These are phyloP conservation scores for Zaprionus kolodkinae DNA, from an alignment of 1,140 invertebrate genomes.

Conservation along the genomic window DNA sequence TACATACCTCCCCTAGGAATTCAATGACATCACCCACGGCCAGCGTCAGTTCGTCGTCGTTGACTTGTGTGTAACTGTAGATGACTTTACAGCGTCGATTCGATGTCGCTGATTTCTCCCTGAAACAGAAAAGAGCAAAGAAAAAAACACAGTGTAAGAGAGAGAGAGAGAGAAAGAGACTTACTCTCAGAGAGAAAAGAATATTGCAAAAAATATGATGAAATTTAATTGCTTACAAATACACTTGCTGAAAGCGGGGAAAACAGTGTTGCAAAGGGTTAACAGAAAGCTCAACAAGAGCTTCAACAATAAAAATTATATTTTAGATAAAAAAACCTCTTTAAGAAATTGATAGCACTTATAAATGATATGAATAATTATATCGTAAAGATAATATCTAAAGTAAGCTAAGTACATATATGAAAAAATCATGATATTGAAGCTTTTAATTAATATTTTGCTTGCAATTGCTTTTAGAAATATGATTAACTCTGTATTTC, in stretches of 20 bases:
- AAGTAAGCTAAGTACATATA: too few relatives aligned
- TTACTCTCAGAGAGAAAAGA: slow-evolving; percentile 8
- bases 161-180: slow-evolving; percentile 19
- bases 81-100: slow-evolving; percentile 91
- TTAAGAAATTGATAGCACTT: too few relatives aligned
- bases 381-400: too few relatives aligned
- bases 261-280: background rate
- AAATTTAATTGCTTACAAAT: background rate
- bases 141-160: slow-evolving; percentile 1
- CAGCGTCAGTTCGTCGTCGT: slow-evolving; percentile 95
- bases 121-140: slow-evolving; percentile 52
- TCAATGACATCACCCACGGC: slow-evolving; percentile 94
- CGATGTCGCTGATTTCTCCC: slow-evolving; percentile 85
- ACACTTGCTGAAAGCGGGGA: slow-evolving; percentile 22
- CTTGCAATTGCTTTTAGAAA: too few relatives aligned
- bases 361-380: too few relatives aligned
- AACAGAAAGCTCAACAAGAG: background rate
- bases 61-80: slow-evolving; percentile 95
- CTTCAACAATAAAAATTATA: background rate
- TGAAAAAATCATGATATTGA: too few relatives aligned
- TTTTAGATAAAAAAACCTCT: too few relatives aligned
- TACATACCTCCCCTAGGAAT: slow-evolving; percentile 92
- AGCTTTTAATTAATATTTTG: too few relatives aligned
- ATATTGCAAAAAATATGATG: background rate
- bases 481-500: background rate